phyloP scores from a whole-genome alignment of 35 echinoderm and acorn worm genomes.

The Heliocidaris tuberculata region DNA sequence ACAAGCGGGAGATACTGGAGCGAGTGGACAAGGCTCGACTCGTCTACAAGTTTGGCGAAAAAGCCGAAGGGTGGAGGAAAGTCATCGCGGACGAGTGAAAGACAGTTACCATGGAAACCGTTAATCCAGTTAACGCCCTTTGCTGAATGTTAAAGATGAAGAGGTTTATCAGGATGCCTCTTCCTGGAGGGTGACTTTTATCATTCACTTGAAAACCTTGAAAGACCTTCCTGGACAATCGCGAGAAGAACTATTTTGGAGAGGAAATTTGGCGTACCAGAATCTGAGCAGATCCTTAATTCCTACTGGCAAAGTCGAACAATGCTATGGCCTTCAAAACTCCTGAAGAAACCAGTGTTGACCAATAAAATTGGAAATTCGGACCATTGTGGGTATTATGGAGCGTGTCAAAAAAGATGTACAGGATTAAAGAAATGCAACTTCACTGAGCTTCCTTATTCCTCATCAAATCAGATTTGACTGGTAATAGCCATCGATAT shows the following conservation, averaged over 20 bases:
- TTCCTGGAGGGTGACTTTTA: not conserved
- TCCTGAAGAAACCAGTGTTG: too few relatives aligned
- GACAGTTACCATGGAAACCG: not conserved
- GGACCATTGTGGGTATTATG: too few relatives aligned
- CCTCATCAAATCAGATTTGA: too few relatives aligned
- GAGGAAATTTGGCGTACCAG: too few relatives aligned
- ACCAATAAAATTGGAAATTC: too few relatives aligned
- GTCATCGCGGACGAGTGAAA: constrained; percentile 44
- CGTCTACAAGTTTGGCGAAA: constrained; percentile 95
- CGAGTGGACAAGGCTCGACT: constrained; percentile 84
- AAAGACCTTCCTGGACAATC: not conserved
- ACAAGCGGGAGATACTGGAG: constrained; percentile 89
- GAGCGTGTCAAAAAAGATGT: too few relatives aligned
- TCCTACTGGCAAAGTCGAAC: too few relatives aligned
- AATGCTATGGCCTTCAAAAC: too few relatives aligned
- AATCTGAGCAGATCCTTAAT: not conserved
- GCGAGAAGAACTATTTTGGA: not conserved
- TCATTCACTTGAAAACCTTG: not conserved
- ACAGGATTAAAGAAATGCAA: too few relatives aligned
- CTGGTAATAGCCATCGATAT: too few relatives aligned
- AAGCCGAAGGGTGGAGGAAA: constrained; percentile 83
- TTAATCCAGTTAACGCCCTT: not conserved
- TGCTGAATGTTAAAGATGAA: not conserved
- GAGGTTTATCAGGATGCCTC: not conserved
- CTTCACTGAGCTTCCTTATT: too few relatives aligned